phyloP scores from a whole-genome alignment of 1,140 invertebrate genomes.

The Platyscapa corneri region DNA sequence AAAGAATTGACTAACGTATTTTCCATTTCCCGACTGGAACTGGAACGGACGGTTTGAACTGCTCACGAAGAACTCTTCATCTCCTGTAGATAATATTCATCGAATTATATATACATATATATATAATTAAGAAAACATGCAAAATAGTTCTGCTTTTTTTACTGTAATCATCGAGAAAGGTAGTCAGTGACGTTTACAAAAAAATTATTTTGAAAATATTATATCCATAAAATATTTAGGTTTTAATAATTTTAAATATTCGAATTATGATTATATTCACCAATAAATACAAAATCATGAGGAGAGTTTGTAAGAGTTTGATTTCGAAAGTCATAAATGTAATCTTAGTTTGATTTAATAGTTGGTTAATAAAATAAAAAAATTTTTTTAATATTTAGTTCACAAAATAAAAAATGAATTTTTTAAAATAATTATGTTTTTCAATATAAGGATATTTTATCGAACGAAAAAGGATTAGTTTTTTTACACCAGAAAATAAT shows the following conservation, averaged over 20 bases:
- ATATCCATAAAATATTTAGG: no score
- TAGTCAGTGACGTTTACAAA: neutral
- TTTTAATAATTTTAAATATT: no score
- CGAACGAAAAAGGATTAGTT: no score
- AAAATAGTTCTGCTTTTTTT: neutral
- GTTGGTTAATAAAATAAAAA: no score
- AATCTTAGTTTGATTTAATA: neutral
- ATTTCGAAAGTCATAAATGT: neutral
- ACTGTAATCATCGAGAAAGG: neutral
- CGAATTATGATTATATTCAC: neutral
- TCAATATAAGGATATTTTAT: neutral
- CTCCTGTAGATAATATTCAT: slow-evolving; percentile 56
- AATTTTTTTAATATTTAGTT: no score
- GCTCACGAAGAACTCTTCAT: slow-evolving; percentile 83
- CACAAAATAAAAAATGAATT: neutral
- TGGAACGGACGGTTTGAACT: slow-evolving; percentile 82
- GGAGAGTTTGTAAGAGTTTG: neutral
- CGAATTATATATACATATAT: neutral
- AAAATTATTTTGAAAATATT: neutral
- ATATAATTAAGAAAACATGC: neutral
- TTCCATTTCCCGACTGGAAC: slow-evolving; percentile 75
- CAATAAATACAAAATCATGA: neutral
- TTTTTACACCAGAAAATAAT: no score
- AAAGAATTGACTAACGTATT: slow-evolving; percentile 82
- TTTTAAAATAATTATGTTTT: neutral